Percentiles rank a stretch among this genome's conserved stretches.
Evolutionary conservation across 2,113 vertebrate species (phyloP).

Genomic region (Spilogale gracilis): DNA sequence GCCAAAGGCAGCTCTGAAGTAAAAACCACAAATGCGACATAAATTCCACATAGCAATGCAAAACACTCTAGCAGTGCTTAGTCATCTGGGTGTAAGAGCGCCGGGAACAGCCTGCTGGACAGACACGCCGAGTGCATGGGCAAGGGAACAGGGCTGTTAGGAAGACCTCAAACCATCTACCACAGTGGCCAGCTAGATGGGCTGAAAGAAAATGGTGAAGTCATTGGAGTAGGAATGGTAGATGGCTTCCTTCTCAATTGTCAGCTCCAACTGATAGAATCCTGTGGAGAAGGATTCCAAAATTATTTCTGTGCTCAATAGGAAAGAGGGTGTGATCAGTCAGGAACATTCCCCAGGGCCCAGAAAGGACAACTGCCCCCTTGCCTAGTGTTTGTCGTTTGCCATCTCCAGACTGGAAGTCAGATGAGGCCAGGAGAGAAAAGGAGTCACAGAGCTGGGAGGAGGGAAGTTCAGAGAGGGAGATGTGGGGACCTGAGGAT

Average conservation of each 20-base stretch:
- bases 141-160: neutral
- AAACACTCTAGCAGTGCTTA: neutral
- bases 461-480: neutral
- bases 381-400: accelerated
- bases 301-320: neutral
- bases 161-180: neutral
- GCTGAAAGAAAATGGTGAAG: neutral
- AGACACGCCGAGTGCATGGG: accelerated
- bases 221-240: neutral
- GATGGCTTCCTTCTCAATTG: neutral
- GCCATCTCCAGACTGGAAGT: neutral
- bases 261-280: neutral
- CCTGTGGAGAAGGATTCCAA: neutral
- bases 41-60: neutral
- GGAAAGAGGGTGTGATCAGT: neutral
- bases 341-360: neutral
- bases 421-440: neutral
- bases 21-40: neutral
- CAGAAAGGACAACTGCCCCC: neutral
- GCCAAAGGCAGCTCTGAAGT: neutral
- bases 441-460: neutral
- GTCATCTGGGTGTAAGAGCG: neutral
- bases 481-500: neutral
- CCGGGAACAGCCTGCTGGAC: neutral
- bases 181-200: neutral